A percentile compares a stretch with the other conserved stretches of the same genome.
Conservation (phyloP, 2,888 invertebrate genomes). For the Nebria brevicollis region DNA sequence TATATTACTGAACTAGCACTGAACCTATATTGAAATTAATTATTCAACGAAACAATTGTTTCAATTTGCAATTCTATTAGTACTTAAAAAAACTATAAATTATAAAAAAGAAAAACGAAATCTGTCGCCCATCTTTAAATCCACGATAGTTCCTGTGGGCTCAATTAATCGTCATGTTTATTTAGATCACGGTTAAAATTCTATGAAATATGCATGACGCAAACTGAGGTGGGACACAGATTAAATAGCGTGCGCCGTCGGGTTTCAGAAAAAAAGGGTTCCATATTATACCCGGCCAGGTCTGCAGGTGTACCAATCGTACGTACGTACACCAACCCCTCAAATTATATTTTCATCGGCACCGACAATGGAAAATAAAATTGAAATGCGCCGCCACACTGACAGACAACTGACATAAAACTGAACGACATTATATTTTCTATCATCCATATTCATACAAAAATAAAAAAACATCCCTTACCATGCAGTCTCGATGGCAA, state of each 20-base stretch:
- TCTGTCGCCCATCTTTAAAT: slow-evolving; percentile 22
- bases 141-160: slow-evolving; percentile 41
- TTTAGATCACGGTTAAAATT: slow-evolving; percentile 47
- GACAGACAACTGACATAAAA: background rate
- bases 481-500: too few relatives aligned
- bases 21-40: too few relatives aligned
- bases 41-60: too few relatives aligned
- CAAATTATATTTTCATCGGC: slow-evolving; percentile 37
- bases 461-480: background rate
- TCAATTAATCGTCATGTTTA: slow-evolving; percentile 47
- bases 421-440: slow-evolving; percentile 29
- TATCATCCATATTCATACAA: slow-evolving; percentile 38
- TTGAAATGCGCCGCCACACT: slow-evolving; percentile 38
- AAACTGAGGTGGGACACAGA: slow-evolving; percentile 36
- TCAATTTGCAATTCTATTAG: background rate
- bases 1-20: too few relatives aligned
- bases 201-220: slow-evolving; percentile 47
- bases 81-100: background rate
- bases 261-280: slow-evolving; percentile 36
- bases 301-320: slow-evolving; percentile 42
- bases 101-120: background rate
- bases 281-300: slow-evolving; percentile 20
- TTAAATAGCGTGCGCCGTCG: slow-evolving; percentile 35
- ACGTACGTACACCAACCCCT: background rate
- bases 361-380: slow-evolving; percentile 40